Evolutionary conservation across 2,888 invertebrate species (phyloP), one percentile per base, ranked within the genome.

Genomic region (Cheilosia grossa): DNA sequence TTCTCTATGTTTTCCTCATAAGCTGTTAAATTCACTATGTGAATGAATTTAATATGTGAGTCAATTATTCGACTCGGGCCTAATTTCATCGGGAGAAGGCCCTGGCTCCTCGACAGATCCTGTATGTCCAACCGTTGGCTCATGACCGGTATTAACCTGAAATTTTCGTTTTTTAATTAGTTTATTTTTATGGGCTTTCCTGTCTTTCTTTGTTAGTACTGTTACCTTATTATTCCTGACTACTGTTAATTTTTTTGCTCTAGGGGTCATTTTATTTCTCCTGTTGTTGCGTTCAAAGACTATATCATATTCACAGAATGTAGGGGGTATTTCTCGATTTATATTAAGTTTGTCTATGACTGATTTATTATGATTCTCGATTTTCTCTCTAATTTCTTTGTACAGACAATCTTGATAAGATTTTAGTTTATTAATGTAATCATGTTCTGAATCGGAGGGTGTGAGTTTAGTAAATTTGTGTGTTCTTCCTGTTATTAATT

Each of bases 11-110:
- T 66, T 56, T 66, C 63, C 10, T 15, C 49, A 21, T 64, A 58
- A 17, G 42, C 44, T n/a, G 56, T 66, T 58, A 75, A 15, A 21
- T 66, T 75, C n/a, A 75, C 33, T 10, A 51, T 66, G 51, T 75
- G 66, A n/a, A 75, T 24, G 5, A 58, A 49, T 47, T 58, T 58
- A 7, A 49, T 10, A 51, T 67, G 13, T 3, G 19, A 33, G 5
- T 47, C 66, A 47, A 75, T 58, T 47, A 58, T 17, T 67, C 59
- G 40, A n/a, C 37, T 24, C 15, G 44, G 56, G 0, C 66, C 66
- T 56, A 58, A 27, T 58, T 66, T 75, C 58, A 66, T 44, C 0
- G 64, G 27, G 6, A 27, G 27, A 6, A 27, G 27, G 27, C 27
- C 27, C 27, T 47, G 44, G 15, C 58, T 19, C 21, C n/a, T 58